Base-by-base conservation (phyloP, 2,113 vertebrate species). In the Rhodinocichla rosea region DNA sequence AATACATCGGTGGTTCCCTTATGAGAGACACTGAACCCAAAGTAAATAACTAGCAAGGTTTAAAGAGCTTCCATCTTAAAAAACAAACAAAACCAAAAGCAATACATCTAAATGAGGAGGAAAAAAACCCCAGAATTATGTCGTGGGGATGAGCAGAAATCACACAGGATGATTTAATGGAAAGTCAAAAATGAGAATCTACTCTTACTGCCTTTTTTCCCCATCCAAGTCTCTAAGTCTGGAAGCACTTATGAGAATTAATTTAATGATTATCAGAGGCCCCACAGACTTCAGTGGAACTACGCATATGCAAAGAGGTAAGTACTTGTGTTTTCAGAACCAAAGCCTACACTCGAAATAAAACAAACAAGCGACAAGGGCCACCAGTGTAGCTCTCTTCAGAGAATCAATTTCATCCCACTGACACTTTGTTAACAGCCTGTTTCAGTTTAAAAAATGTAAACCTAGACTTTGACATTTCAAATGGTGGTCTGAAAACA, bases 1-100 rank as follows among this genome's bases (percentile, higher is more conserved):
- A 97, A 78, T 77, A 83, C 30, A 90, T 84, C 77, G 63, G 60
- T 91, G n/a, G 52, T 37, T 92, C 62, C 45, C 3, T 19, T 87
- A 74, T 78, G 80, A 90, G 80, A 77, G 83, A 95, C 60, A 90
- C 13, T 90, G 78, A 95, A 94, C 93, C 89, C 78, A 96, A 93
- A 97, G 86, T 67, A 96, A 94, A 93, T 92, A 95, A 93, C 82
- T 86, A 84, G 59, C 42, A 59, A 84, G n/a, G n/a, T 94, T 97
- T 93, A 94, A 96, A 95, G 39, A 90, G 81, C 92, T 94, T 95
- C 85, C 75, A 94, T 96, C 70, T 95, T 91, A 90, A 90, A 97
- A 69, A 89, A 37, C 64, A 94, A 93, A 96, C 30, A 91, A 79
- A 91, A 14, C 39, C 16, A 12, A 94, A 95, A 91, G 77, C 91